Evolutionary conservation across 2,797 vertebrate genomes (phyloP), one percentile per base, ranked within the genome.

Genomic region (Periparus ater): DNA sequence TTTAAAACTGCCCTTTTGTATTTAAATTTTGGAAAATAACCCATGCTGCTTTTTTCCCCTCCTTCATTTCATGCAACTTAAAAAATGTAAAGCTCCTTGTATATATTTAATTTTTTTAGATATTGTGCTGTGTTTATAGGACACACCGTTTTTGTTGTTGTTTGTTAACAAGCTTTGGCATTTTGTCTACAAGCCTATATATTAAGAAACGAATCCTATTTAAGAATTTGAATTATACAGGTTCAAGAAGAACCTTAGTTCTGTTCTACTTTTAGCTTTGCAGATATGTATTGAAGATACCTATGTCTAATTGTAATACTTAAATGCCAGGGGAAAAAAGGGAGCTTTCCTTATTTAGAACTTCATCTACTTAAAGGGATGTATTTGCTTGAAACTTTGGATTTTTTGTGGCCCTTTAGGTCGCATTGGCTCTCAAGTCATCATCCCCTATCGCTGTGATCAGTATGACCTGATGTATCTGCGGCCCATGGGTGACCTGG

Each of bases 401-500:
- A 22, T 13, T 6, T 54, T 77, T 92, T 92, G 36, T 75, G 21
- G 42, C 89, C 2, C 36, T 96, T 65, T 94, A 99, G 99, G 99
- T 91, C 98, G 98, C 32, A 97, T 99, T 34, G 99, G 99, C 32
- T 99, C 99, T 48, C 99, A 99, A 96, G 77, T 99, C 23, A 77
- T 99, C 47, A 81, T 99, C 87, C 99, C 99, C 42, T 97, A 99
- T 95, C 98, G 99, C 54, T 99, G 98, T 96, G 99, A 99, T 74
- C 97, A 97, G 71, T 99, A 99, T 93, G 99, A 99, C 88, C 11
- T 98, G 75, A 99, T 99, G 98, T 97, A 99, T 85, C 97, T 99
- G 57, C 98, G 97, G 85, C 99, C 98, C 6, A 99, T 99, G 99
- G 99, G 99, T 5, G 99, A 99, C 97, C 98, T 99, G 50, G 99